Base-by-base conservation (phyloP, 1,140 invertebrate genomes). In the Popillia japonica region DNA sequence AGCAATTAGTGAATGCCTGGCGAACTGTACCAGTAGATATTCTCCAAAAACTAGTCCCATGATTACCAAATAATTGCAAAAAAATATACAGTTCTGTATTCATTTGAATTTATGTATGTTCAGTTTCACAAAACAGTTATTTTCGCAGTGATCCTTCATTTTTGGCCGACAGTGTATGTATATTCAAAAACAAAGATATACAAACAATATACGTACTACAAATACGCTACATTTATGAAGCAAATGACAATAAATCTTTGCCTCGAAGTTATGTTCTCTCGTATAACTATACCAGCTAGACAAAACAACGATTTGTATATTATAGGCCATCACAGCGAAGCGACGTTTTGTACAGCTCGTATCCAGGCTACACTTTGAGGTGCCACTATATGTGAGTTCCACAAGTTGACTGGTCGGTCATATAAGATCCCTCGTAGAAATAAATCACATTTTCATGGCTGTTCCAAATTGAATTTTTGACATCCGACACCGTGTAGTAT, bases 361-460 rank as follows among this genome's bases (percentile, higher is more conserved):
- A 14, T 20, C n/a, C 7, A 68, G 22, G 61, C 11, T 14, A 22
- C 22, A 22, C 3, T 68, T 68, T 3, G 6, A 17, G 20, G 17
- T 27, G 22, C 61, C 14, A 27, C 27, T 68, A 68, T 68, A 34
- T 68, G 61, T 34, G 61, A 34, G 61, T 68, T 68, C 22, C 27
- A 68, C 20, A 27, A 22, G 48, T 55, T 11, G 61, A 68, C 22
- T 68, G 22, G 27, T 14, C 61, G 22, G 61, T 27, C 20, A 17
- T 55, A 27, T 68, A 68, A 68, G 61, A 68, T 68, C 61, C 17
- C 4, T 68, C 61, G 61, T 55, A 68, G 9, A 8, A 68, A 68
- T 68, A 68, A 68, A 68, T 68, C 61, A 68, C 22, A 68, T 34
- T 68, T 68, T 68, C 61, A 68, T 68, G 27, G 61, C 61, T 68